Conservation (phyloP, 2,113 vertebrate species). For the Probosciger aterrimus region DNA sequence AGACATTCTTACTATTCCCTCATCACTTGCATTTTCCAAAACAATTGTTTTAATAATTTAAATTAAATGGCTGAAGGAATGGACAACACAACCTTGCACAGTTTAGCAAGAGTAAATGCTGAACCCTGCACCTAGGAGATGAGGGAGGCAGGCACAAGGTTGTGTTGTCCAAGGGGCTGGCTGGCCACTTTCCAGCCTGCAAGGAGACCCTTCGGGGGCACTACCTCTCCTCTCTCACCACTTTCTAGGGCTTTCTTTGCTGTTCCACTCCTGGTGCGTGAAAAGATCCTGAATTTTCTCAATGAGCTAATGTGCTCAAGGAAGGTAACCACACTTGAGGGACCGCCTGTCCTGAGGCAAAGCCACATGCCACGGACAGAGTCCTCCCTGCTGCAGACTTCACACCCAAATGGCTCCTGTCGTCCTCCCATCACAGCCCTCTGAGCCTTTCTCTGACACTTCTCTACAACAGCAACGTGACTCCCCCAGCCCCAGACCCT, state of each 20-base stretch:
- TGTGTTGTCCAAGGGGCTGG: accelerated
- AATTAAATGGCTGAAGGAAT: not conserved
- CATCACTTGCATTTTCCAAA: not conserved
- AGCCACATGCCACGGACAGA: not conserved
- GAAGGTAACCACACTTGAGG: not conserved
- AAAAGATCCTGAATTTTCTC: not conserved
- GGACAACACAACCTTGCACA: not conserved
- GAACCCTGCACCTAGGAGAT: not conserved
- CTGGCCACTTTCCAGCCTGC: not conserved
- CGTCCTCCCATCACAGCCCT: not conserved
- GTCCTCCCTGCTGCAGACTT: not conserved
- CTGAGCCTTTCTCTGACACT: not conserved
- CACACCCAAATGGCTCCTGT: not conserved
- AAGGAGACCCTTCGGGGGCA: not conserved
- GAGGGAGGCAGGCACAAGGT: not conserved
- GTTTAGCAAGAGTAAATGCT: not conserved
- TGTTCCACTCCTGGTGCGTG: accelerated
- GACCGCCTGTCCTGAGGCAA: not conserved
- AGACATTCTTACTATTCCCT: not conserved
- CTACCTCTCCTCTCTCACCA: not conserved
- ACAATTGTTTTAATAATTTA: not conserved
- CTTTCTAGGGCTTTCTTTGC: not conserved
- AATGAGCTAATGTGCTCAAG: not conserved
- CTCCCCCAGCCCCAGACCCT: not conserved
- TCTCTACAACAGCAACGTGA: not conserved